phyloP scores from a whole-genome alignment of 2,113 vertebrate genomes.

The Corapipo altera region DNA sequence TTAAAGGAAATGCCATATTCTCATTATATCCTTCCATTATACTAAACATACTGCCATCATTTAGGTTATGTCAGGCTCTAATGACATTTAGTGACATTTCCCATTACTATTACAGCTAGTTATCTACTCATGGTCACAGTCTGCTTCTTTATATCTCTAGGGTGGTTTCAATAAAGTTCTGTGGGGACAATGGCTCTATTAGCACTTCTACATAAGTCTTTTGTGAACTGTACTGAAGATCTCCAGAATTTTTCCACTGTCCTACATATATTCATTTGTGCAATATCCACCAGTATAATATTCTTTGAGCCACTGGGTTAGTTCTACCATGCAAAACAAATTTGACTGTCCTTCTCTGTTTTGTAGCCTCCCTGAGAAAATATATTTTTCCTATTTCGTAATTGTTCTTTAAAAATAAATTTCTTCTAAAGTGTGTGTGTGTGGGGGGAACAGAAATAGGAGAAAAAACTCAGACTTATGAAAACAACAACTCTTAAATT shows the following conservation, averaged over 20 bases:
- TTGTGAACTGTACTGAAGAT: neutral
- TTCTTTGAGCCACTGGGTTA: neutral
- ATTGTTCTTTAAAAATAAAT: neutral
- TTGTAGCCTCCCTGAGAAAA: neutral
- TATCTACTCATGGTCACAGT: constrained; percentile 1
- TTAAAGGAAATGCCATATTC: constrained; percentile 46
- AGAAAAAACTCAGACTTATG: neutral
- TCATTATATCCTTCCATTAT: constrained; percentile 20
- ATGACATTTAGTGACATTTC: constrained; percentile 62
- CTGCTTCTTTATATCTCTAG: neutral
- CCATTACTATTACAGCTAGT: neutral
- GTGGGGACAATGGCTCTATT: neutral
- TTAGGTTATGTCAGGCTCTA: constrained; percentile 39
- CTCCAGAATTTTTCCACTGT: neutral
- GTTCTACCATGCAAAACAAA: neutral
- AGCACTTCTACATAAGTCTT: neutral
- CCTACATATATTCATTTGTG: neutral
- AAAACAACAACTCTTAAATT: neutral
- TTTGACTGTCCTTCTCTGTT: neutral
- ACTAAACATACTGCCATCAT: constrained; percentile 1
- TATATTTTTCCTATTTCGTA: neutral
- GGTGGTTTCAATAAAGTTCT: neutral
- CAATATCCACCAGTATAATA: neutral
- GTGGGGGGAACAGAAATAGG: too few relatives aligned
- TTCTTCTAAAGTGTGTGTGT: neutral